Conservation (phyloP, 2,888 invertebrate genomes). For the Teleogryllus oceanicus region DNA sequence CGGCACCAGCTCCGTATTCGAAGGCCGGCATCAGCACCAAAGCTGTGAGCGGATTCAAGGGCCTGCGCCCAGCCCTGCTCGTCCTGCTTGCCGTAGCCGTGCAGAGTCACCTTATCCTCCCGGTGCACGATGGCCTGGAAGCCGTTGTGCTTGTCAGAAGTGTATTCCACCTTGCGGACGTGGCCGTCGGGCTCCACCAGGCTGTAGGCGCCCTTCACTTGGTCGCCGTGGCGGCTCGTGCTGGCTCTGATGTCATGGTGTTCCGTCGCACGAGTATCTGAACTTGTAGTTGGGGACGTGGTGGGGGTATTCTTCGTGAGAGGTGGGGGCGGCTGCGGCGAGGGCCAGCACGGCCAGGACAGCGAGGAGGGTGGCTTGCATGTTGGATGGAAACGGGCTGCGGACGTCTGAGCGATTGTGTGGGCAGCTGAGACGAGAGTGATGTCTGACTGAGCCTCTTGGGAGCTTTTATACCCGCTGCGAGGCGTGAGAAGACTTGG, state of each 20-base stretch:
- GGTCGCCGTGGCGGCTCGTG: background rate
- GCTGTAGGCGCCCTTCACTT: slow-evolving; percentile 3
- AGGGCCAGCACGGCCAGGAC: background rate
- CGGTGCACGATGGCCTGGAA: background rate
- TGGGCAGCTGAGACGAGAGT: background rate
- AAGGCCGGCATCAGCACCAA: background rate
- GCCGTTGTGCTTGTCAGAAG: background rate
- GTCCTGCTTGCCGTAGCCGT: background rate
- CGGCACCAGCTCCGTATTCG: slow-evolving; percentile 2
- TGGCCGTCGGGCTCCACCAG: background rate
- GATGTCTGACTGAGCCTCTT: background rate
- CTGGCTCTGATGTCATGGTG: slow-evolving; percentile 6
- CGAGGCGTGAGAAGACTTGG: no score
- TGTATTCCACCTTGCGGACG: background rate
- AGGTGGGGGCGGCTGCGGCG: background rate
- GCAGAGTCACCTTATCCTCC: background rate
- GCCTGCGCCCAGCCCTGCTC: background rate
- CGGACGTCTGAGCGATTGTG: background rate
- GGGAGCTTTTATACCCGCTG: no score
- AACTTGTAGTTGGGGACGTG: background rate
- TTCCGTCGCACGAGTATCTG: background rate
- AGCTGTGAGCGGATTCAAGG: background rate
- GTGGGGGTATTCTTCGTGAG: background rate
- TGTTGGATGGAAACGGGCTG: background rate
- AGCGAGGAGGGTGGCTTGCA: background rate